A percentile compares a stretch with the other conserved stretches of the same genome.
These are phyloP conservation scores for Acheta domesticus DNA, from an alignment of 2,888 invertebrate genomes.

Conservation along the genomic window DNA sequence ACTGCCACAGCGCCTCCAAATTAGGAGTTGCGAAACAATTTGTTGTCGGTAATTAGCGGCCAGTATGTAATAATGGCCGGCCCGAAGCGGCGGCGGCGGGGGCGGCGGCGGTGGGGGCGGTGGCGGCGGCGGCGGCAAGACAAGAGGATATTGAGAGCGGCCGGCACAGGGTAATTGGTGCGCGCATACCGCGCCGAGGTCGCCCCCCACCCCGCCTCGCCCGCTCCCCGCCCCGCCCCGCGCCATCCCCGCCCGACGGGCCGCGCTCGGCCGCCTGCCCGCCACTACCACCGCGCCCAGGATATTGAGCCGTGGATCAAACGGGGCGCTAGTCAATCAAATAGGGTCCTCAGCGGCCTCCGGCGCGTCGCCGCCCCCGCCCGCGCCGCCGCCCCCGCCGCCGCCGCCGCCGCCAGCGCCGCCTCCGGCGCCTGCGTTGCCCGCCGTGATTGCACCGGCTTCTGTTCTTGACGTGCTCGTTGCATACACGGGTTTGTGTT, in stretches of 20 bases:
- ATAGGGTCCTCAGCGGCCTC: neutral
- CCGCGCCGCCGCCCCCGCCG: neutral
- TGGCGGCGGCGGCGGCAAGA: neutral
- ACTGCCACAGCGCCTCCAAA: constrained; percentile 21
- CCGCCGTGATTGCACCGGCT: too few relatives aligned
- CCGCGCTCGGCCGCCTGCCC: neutral
- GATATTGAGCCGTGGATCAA: constrained; percentile 9
- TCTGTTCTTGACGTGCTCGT: too few relatives aligned
- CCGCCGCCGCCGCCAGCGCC: too few relatives aligned
- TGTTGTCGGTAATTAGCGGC: constrained; percentile 30
- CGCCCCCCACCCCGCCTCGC: neutral
- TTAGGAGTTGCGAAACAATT: constrained; percentile 31
- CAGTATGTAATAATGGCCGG: constrained; percentile 22
- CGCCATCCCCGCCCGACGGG: neutral
- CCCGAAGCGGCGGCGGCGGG: neutral
- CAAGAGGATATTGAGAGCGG: constrained; percentile 18
- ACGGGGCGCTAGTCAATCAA: constrained; percentile 18
- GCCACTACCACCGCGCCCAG: neutral
- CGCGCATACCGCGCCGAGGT: neutral
- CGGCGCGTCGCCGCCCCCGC: neutral
- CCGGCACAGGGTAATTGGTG: constrained; percentile 18
- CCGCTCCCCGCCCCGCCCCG: neutral
- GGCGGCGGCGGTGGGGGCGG: neutral
- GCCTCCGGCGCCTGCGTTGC: too few relatives aligned
- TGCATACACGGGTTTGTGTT: too few relatives aligned